Conservation (phyloP, 1,140 invertebrate species). For the Tachypleus tridentatus region DNA sequence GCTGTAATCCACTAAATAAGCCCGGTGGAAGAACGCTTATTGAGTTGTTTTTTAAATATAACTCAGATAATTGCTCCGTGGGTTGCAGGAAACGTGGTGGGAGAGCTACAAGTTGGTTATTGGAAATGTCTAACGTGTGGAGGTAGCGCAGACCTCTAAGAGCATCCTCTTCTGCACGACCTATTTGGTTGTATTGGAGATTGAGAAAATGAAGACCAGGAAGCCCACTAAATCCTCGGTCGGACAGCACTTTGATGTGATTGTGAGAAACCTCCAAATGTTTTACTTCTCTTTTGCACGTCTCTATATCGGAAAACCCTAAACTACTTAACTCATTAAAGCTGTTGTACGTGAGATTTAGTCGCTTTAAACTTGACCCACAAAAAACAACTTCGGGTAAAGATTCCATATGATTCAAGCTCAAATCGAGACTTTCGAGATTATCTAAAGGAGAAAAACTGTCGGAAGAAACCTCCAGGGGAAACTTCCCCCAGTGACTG, state of each 20-base stretch:
- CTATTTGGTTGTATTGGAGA: conserved; percentile 61
- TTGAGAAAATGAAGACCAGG: conserved; percentile 59
- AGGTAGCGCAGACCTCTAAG: conserved; percentile 51
- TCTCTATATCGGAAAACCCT: conserved; percentile 37
- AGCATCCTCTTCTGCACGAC: conserved; percentile 53
- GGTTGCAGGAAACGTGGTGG: conserved; percentile 72
- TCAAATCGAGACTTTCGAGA: conserved; percentile 55
- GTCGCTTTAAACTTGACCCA: conserved; percentile 31
- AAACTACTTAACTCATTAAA: conserved; percentile 58
- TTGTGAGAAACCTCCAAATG: conserved; percentile 66
- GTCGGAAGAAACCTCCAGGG: conserved; percentile 62
- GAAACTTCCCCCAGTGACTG: conserved; percentile 47
- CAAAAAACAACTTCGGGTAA: conserved; percentile 60
- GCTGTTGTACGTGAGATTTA: conserved; percentile 50
- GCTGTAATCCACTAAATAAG: conserved; percentile 59
- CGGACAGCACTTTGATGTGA: conserved; percentile 59
- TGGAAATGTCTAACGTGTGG: conserved; percentile 58
- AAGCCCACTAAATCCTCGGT: conserved; percentile 58
- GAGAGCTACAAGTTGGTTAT: conserved; percentile 66
- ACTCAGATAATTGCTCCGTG: conserved; percentile 58
- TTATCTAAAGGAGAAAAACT: conserved; percentile 51
- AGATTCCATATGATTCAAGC: conserved; percentile 66
- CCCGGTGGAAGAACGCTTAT: conserved; percentile 59
- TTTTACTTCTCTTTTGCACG: conserved; percentile 27
- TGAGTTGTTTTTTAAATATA: conserved; percentile 75